Conservation (phyloP, 2,113 vertebrate genomes). For the Aptenodytes patagonicus region DNA sequence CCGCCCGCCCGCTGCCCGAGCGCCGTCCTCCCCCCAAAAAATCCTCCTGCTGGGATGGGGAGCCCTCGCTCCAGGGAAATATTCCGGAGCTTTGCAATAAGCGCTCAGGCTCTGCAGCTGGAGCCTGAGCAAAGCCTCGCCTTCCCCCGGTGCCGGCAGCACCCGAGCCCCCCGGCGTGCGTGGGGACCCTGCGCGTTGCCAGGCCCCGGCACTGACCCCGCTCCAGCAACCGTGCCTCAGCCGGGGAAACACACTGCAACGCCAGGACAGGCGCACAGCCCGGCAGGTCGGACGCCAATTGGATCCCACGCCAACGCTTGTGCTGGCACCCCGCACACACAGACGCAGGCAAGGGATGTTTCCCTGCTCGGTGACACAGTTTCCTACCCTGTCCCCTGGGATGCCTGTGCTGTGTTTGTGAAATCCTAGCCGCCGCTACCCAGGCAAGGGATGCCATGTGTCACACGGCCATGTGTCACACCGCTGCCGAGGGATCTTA, state of each 20-base stretch:
- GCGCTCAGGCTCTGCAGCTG: neutral
- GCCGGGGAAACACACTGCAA: neutral
- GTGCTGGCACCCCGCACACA: accelerated
- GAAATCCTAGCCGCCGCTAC: neutral
- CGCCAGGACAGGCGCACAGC: accelerated
- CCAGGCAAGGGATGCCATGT: neutral
- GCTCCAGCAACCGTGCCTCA: neutral
- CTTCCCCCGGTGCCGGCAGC: neutral
- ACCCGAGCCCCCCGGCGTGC: accelerated
- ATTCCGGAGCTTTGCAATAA: neutral
- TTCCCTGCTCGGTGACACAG: neutral
- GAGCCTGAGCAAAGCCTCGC: neutral
- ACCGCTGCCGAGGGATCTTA: neutral
- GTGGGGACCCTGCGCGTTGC: accelerated
- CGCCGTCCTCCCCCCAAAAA: accelerated
- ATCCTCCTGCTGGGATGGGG: neutral
- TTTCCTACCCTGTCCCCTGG: neutral
- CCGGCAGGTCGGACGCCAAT: accelerated
- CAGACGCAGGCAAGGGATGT: neutral
- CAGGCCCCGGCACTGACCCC: neutral
- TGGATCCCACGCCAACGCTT: accelerated
- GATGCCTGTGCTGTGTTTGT: neutral
- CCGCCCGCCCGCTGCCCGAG: accelerated
- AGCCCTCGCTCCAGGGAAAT: neutral
- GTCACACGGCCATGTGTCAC: neutral